Conservation (phyloP, 2,797 vertebrate genomes). For the Hafferia zeledoni region DNA sequence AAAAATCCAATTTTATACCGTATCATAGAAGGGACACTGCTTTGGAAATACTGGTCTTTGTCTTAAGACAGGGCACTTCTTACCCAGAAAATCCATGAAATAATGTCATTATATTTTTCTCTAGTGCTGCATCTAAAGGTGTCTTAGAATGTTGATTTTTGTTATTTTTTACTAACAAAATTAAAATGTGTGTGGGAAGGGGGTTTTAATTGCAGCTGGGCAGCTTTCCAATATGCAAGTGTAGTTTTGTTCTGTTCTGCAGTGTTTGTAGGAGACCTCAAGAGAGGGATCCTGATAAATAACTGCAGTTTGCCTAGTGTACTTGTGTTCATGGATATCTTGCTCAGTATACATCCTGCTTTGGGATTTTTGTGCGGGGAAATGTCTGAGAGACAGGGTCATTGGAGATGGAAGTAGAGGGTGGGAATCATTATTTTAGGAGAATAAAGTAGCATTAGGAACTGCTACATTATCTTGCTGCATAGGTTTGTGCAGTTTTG, state of each 20-base stretch:
- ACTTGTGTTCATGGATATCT: not conserved
- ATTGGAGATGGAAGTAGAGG: not conserved
- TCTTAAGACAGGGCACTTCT: not conserved
- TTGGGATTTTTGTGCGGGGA: not conserved
- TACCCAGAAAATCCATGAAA: not conserved
- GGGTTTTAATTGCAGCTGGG: not conserved
- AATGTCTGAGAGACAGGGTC: not conserved
- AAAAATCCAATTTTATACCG: not conserved
- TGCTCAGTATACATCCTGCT: not conserved
- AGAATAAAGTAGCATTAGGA: not conserved
- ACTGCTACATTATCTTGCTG: not conserved
- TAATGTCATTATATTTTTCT: not conserved
- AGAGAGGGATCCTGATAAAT: accelerated
- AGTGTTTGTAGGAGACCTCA: not conserved
- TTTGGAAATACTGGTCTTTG: not conserved
- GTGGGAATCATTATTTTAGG: not conserved
- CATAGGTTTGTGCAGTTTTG: not conserved
- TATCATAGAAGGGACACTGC: not conserved
- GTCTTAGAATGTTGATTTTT: not conserved
- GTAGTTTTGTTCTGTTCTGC: not conserved
- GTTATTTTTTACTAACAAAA: not conserved
- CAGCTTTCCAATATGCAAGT: accelerated
- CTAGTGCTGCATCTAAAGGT: not conserved
- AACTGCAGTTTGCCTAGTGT: not conserved
- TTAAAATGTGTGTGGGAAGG: not conserved